Percentiles rank a stretch among this genome's conserved stretches.
Evolutionary conservation across 2,888 invertebrate genomes (phyloP).

Genomic region (Lutraria lutraria): DNA sequence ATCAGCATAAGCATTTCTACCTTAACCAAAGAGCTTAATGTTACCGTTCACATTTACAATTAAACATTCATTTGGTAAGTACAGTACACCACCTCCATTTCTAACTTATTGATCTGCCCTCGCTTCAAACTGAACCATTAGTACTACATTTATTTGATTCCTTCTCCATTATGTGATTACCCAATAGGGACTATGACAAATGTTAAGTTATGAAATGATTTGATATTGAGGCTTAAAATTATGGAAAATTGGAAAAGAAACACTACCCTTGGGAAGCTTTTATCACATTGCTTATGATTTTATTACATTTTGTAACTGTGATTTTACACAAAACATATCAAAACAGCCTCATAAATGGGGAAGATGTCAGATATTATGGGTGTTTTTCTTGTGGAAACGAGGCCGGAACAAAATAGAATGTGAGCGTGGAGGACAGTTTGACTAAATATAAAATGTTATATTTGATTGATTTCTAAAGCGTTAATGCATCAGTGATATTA

Average conservation of each 20-base stretch:
- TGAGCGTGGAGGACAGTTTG: slow-evolving; percentile 20
- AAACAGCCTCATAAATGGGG: slow-evolving; percentile 51
- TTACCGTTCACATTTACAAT: too few relatives aligned
- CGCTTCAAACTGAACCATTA: slow-evolving; percentile 41
- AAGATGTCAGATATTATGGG: slow-evolving; percentile 45
- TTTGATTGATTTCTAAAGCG: neutral
- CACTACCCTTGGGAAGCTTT: slow-evolving; percentile 44
- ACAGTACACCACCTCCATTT: neutral
- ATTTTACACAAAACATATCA: slow-evolving; percentile 48
- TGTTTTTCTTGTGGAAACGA: slow-evolving; percentile 17
- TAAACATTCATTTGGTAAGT: neutral
- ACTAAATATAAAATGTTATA: slow-evolving; percentile 12
- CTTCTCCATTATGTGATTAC: slow-evolving; percentile 55
- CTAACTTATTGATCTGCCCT: neutral
- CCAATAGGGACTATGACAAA: slow-evolving; percentile 60
- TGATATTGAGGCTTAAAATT: slow-evolving; percentile 67
- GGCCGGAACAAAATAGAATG: slow-evolving; percentile 12
- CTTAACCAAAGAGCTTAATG: too few relatives aligned
- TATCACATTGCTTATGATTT: slow-evolving; percentile 70
- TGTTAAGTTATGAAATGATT: slow-evolving; percentile 69
- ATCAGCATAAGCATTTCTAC: too few relatives aligned
- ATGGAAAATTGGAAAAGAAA: slow-evolving; percentile 68
- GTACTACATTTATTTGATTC: slow-evolving; percentile 47
- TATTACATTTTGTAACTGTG: slow-evolving; percentile 56
- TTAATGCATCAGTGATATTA: slow-evolving; percentile 18